Conservation (phyloP, 2,113 vertebrate genomes). For the Bubo blakistoni region DNA sequence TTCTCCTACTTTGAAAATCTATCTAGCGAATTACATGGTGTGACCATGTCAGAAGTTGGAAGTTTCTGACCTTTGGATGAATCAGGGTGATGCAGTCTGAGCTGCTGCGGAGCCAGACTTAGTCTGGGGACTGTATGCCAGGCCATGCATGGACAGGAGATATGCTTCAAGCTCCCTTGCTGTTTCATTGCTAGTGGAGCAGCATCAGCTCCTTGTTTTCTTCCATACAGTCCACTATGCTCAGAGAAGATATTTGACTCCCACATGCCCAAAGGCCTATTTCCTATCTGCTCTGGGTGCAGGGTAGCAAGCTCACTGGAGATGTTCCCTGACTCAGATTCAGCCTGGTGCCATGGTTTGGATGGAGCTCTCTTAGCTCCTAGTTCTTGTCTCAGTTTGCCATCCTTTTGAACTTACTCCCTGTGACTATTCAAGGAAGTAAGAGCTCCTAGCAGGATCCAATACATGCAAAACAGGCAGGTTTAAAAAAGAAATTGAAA, state of each 20-base stretch:
- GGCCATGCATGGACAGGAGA: background rate
- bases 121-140: background rate
- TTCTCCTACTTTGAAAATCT: background rate
- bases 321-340: background rate
- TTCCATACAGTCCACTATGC: background rate
- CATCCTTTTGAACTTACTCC: background rate
- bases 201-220: background rate
- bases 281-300: background rate
- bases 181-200: background rate
- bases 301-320: background rate
- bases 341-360: background rate
- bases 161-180: background rate
- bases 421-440: background rate
- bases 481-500: background rate
- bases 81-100: background rate
- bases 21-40: fast-evolving
- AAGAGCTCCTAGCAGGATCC: background rate
- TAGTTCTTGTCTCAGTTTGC: background rate
- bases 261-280: background rate
- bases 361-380: background rate
- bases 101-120: background rate
- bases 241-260: background rate
- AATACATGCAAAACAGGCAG: background rate
- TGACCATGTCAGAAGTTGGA: background rate
- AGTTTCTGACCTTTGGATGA: background rate